Conservation (phyloP, 2,888 invertebrate genomes). For the Buathra laborator region DNA sequence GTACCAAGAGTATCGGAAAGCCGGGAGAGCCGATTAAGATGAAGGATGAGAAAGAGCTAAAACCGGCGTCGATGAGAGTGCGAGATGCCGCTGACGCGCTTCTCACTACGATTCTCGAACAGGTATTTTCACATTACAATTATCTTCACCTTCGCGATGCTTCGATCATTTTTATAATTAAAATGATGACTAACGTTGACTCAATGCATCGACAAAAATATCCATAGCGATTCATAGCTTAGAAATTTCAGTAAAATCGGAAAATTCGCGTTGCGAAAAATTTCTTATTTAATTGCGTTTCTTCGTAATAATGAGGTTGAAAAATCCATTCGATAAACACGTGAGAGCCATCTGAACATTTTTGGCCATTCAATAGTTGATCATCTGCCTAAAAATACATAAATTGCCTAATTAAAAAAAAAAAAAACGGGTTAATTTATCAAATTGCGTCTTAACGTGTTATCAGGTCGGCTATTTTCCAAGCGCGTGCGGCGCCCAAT, state of each 20-base stretch:
- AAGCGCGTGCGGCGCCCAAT: slow-evolving; percentile 93
- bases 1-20: slow-evolving; percentile 95
- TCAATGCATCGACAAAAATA: too few species aligned
- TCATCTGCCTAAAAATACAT: too few species aligned
- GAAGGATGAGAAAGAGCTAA: slow-evolving; percentile 98
- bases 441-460: not conserved
- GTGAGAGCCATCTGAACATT: not conserved
- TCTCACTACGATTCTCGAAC: slow-evolving; percentile 95
- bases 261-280: too few species aligned
- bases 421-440: not conserved
- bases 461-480: slow-evolving; percentile 92
- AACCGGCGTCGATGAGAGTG: slow-evolving; percentile 98
- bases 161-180: too few species aligned
- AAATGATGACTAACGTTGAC: too few species aligned
- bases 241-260: too few species aligned
- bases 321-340: not conserved
- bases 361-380: not conserved
- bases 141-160: too few species aligned
- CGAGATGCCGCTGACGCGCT: slow-evolving; percentile 98
- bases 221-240: too few species aligned
- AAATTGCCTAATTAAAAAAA: too few species aligned
- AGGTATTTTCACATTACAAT: slow-evolving; percentile 86
- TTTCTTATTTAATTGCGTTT: too few species aligned
- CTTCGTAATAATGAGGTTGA: too few species aligned
- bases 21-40: slow-evolving; percentile 95